Evolutionary conservation across 2,797 vertebrate species (phyloP).

Genomic region (Halcyon chelicuti): DNA sequence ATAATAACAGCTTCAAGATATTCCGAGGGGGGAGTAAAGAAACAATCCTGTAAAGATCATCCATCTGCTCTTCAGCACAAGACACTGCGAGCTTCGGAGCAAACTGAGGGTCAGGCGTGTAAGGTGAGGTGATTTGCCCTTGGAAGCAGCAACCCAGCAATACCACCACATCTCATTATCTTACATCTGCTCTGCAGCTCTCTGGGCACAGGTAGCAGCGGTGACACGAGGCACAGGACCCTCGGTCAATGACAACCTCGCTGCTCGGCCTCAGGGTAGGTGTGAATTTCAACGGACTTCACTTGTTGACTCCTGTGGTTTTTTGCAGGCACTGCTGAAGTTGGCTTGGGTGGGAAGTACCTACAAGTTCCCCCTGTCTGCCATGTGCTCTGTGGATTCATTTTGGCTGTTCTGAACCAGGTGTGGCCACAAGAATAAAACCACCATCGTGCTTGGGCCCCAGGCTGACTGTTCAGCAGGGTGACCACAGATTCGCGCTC

Average conservation of each 20-base stretch:
- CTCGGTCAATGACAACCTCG: not conserved
- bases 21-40: not conserved
- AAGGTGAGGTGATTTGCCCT: not conserved
- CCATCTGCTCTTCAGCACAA: not conserved
- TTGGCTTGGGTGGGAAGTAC: not conserved
- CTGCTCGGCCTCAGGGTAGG: not conserved
- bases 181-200: rapidly evolving
- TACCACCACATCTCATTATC: not conserved
- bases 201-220: not conserved
- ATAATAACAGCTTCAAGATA: not conserved
- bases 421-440: conserved; percentile 22
- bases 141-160: not conserved
- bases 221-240: not conserved
- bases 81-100: rapidly evolving
- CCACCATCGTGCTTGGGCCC: rapidly evolving
- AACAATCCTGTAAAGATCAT: not conserved
- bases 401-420: not conserved
- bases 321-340: not conserved
- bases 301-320: not conserved
- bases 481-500: not conserved
- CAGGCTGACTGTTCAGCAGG: not conserved
- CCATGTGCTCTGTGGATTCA: not conserved
- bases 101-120: not conserved
- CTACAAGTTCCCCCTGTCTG: not conserved
- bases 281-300: not conserved